Evolutionary conservation across 30 jellyfish, hydroid and myxozoan genomes (phyloP), one percentile per base, ranked within the genome.

Genomic region (Cassiopea andromeda): DNA sequence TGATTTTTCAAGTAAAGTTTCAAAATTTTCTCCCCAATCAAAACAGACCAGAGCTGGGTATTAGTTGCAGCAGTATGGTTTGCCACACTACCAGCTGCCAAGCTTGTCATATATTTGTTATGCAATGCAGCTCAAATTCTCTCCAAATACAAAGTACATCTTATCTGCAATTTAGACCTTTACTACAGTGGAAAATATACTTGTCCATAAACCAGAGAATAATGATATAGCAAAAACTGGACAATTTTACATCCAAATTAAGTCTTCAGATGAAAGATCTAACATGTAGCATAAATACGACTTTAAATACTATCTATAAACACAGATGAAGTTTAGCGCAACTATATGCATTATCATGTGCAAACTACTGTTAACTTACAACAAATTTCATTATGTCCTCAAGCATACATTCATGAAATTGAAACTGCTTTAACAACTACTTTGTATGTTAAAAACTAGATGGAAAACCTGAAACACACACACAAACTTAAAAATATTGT

Each of bases 251-350:
- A 17, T 64, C 73, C 73, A 64, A 64, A 64, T 64, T 2, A 64
- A 7, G 6, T 64, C 19, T 64, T 64, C 19, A 64, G 73, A 64
- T 27, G 2, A 64, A 70, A 38, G n/a, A 43, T 10, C 50, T n/a
- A 70, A 2, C 12, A 70, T 27, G 79, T 70, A 44, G 18, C 69
- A 75, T 80, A 80, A 80, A 80, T 80, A 80, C 38, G 38, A 46
- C 38, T 47, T 59, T 80, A 80, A 80, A 80, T 80, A 80, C 80
- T 44, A 80, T 64, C 89, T 80, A 80, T 48, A 44, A 80, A 77
- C 86, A 48, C 74, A 77, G 86, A 77, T 49, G 54, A 70, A 70
- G 73, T 70, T n/a, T 18, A 8, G 50, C 7, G 27, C 79, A 70
- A 70, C 79, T 70, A 15, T 27, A 70, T 43, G 5, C 49, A 27